Evolutionary conservation across 2,888 invertebrate species (phyloP).

Genomic region (Cryptus armator): DNA sequence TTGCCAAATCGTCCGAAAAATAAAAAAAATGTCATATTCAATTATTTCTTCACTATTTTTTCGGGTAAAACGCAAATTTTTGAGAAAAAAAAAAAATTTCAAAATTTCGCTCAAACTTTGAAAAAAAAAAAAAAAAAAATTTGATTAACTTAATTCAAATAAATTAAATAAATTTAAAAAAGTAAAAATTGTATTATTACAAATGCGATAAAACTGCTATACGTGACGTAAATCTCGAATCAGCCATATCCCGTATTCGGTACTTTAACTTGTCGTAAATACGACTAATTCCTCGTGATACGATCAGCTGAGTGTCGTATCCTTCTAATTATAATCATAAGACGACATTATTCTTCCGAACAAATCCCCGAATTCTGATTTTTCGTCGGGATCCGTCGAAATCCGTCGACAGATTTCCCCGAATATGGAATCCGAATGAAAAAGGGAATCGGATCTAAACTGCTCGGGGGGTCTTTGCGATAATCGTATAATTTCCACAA

Average conservation of each 20-base stretch:
- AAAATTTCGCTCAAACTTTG: no score
- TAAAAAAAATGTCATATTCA: no score
- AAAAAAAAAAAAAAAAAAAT: no score
- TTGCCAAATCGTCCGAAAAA: no score
- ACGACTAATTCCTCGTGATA: not conserved
- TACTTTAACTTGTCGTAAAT: not conserved
- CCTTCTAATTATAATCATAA: not conserved
- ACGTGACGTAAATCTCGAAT: not conserved
- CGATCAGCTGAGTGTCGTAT: not conserved
- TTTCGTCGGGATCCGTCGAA: not conserved
- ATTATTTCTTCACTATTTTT: not conserved
- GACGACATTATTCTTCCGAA: not conserved
- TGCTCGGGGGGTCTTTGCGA: not conserved
- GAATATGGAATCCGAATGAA: not conserved
- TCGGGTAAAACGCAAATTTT: not conserved
- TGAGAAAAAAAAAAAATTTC: not conserved
- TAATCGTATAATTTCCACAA: conserved; percentile 37
- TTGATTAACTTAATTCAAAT: no score
- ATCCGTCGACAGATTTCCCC: conserved; percentile 10
- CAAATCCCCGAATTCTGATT: not conserved
- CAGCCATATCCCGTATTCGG: not conserved
- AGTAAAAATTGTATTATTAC: not conserved
- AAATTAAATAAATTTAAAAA: no score
- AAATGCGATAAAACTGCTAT: not conserved
- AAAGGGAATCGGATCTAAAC: not conserved